These are phyloP conservation scores for Linyphia triangularis DNA, from an alignment of 2,888 invertebrate species.

Conservation along the genomic window DNA sequence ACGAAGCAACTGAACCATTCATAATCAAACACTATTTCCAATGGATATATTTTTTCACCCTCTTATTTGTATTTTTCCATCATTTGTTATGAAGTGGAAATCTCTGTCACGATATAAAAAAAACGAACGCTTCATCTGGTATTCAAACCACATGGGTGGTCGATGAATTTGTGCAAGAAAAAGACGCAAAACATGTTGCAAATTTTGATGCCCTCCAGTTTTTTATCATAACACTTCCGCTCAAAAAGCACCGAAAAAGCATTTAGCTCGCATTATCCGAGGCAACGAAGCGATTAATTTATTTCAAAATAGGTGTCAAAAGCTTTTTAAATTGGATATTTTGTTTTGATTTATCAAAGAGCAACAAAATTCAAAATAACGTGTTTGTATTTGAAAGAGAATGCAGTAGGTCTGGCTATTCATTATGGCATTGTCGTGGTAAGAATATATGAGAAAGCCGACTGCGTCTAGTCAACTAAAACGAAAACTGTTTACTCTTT, in stretches of 20 bases:
- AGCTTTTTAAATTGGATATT: background rate
- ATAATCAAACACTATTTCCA: background rate
- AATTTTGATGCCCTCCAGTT: background rate
- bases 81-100: background rate
- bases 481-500: background rate
- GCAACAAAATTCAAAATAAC: background rate
- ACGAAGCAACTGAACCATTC: slow-evolving; percentile 15
- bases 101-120: background rate
- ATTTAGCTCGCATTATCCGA: background rate
- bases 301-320: slow-evolving; percentile 29
- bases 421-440: too few relatives aligned
- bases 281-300: slow-evolving; percentile 10
- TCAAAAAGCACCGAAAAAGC: background rate
- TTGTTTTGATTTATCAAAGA: background rate
- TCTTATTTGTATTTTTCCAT: background rate
- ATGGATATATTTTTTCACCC: background rate
- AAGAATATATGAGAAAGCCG: background rate
- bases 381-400: background rate
- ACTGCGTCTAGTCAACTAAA: background rate
- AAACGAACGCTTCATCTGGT: background rate
- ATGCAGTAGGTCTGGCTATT: background rate
- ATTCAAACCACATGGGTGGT: slow-evolving; percentile 46
- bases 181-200: slow-evolving; percentile 27
- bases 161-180: slow-evolving; percentile 12
- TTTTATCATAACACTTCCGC: background rate